Evolutionary conservation across 37 sponge, comb jelly and placozoan species (phyloP), one percentile per base, ranked within the genome.

Genomic region (Tethya wilhelma): DNA sequence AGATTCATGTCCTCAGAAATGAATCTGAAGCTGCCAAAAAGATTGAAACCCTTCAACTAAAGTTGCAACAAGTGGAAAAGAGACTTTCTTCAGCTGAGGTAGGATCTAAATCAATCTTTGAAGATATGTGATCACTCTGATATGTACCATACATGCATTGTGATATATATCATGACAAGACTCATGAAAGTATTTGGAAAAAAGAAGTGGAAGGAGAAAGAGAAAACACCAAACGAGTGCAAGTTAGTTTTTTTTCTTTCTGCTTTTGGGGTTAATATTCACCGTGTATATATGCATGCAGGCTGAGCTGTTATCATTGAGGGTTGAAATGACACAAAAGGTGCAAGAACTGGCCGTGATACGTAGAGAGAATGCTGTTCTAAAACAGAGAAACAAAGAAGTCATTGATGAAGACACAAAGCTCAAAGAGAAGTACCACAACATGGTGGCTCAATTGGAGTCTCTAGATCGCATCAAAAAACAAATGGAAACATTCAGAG

Each of bases 181-280:
- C 8, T 12, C 29, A 59, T 7, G 28, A 12, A 59, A 30, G 28
- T 59, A 30, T 59, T 12, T 59, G 11, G 62, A 19, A 59, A 19
- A 59, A 59, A 12, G 62, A 59, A 59, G 4, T 59, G 7, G 62
- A 59, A 59, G 62, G 29, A 59, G 62, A 59, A 19, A 59, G 7
- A 19, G n/a, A 59, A 59, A 59, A 59, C 20, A 8, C 23, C n/a
- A 29, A 25, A 19, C 62, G 7, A 5, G 6, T 59, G 17, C 11
- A 59, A 30, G 62, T 59, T 7, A 23, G 62, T 59, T 30, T 59
- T 6, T 8, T 29, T 59, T 59, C 7, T 59, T 8, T 12, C 25
- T 5, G 28, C 28, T 29, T 6, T 19, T 8, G 25, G 62, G n/a
- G 28, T 12, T 59, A 29, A 5, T 6, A 59, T 29, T 23, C 4